Base-by-base conservation (phyloP, 2,113 vertebrate species). In the Polypterus bichir region DNA sequence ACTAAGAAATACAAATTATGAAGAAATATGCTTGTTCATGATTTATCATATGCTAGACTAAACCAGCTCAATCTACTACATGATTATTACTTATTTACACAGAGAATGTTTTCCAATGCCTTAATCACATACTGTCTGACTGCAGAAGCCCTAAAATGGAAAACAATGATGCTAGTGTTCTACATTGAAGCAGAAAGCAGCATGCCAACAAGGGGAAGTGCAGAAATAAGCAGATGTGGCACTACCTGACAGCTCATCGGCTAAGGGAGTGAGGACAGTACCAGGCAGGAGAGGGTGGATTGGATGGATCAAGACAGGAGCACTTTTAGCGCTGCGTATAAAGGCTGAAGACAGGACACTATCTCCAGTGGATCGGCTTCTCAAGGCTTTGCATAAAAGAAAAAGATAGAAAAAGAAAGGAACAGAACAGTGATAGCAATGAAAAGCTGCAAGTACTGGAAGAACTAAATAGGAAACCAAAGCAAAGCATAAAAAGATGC, bases 311-410 rank as follows among this genome's bases (percentile, higher is more conserved):
- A 99, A 94, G 89, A 97, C 91, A 84, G 96, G 96, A 88, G 96
- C 96, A 89, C 96, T 99, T 93, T 99, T 99, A 92, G 94, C 96
- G 82, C 95, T 99, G 93, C 96, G 94, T 86, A 99, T 98, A 97
- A 94, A 97, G 89, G 94, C 91, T 84, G 94, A 95, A 90, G 94
- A 94, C 83, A 97, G 92, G 89, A 96, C 89, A 90, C 94, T 96
- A 90, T 99, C 94, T 83, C 94, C 96, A 83, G 97, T 97, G 88
- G 96, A 98, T 84, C 93, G 94, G 93, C 94, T 97, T 92, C 96
- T 94, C 88, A 98, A 92, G 82, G 93, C 96, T 98, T 90, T 80
- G 86, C 88, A 76, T 64, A 86, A 79, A 84, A 84, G 74, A 80
- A 86, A 87, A 83, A 85, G 83, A 86, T 83, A 86, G 80, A 86